These are phyloP conservation scores for Icerya purchasi DNA, from an alignment of 2,888 invertebrate genomes.

Conservation along the genomic window DNA sequence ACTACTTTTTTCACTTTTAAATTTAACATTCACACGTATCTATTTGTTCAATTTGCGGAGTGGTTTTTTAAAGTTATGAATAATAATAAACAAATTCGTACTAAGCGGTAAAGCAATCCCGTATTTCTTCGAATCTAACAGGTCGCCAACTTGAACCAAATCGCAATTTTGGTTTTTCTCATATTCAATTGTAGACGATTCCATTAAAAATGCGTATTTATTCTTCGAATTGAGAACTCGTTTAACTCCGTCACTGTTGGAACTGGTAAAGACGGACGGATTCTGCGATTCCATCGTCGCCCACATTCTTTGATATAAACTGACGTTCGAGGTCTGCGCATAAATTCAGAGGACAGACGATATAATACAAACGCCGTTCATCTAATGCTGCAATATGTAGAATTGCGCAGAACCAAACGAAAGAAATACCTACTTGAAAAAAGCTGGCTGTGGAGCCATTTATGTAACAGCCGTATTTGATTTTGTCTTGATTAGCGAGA, in stretches of 20 bases:
- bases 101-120: constrained; percentile 79
- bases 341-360: not conserved
- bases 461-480: constrained; percentile 72
- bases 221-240: constrained; percentile 56
- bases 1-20: too few species aligned
- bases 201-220: constrained; percentile 86
- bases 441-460: constrained; percentile 80
- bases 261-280: constrained; percentile 59
- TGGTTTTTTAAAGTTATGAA: too few species aligned
- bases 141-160: constrained; percentile 55
- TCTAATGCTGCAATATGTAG: not conserved
- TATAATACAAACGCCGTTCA: not conserved
- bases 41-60: too few species aligned
- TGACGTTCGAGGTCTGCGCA: constrained; percentile 37
- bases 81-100: constrained; percentile 27
- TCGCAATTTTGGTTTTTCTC: constrained; percentile 67
- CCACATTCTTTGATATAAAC: constrained; percentile 82
- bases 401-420: not conserved
- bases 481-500: constrained; percentile 74
- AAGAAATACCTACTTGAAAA: constrained; percentile 41
- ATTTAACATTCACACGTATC: too few species aligned
- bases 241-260: constrained; percentile 68
- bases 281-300: constrained; percentile 65
- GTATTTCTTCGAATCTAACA: constrained; percentile 77
- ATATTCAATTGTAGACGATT: constrained; percentile 86